A percentile compares a stretch with the other conserved stretches of the same genome.
phyloP scores from a whole-genome alignment of 2,113 vertebrate species.

The Anser brachyrhynchus region DNA sequence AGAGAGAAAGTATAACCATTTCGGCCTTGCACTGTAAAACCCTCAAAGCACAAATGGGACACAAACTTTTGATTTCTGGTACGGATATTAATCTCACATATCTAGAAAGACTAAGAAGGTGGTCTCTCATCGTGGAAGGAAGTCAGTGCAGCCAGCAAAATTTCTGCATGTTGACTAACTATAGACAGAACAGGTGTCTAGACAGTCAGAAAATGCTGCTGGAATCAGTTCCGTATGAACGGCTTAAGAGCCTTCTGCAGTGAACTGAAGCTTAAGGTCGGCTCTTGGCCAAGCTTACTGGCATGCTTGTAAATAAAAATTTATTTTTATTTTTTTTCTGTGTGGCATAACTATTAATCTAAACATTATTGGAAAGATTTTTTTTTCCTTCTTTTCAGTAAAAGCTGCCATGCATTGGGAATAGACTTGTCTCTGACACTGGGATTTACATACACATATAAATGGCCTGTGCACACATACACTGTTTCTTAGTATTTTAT shows the following conservation, averaged over 20 bases:
- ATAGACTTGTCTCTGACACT: background rate
- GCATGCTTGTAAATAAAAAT: background rate
- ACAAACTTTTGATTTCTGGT: background rate
- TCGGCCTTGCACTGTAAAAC: background rate
- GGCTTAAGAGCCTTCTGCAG: background rate
- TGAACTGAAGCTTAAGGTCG: background rate
- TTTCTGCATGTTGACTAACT: background rate
- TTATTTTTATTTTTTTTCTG: background rate
- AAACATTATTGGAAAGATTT: background rate
- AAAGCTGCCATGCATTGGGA: background rate
- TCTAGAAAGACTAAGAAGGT: background rate
- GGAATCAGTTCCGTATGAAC: background rate
- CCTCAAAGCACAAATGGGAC: background rate
- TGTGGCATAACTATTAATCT: background rate
- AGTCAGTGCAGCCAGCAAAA: background rate
- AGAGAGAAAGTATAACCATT: background rate
- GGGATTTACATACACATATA: background rate
- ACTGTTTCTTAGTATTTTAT: background rate
- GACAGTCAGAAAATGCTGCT: background rate
- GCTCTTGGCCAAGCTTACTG: background rate
- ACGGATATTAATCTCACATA: fast-evolving
- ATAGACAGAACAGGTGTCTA: fast-evolving
- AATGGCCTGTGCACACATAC: background rate
- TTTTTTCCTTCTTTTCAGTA: background rate
- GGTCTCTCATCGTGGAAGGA: fast-evolving